A percentile compares a stretch with the other conserved stretches of the same genome.
Evolutionary conservation across 2,113 vertebrate genomes (phyloP).

Genomic region (Pristiophorus japonicus): DNA sequence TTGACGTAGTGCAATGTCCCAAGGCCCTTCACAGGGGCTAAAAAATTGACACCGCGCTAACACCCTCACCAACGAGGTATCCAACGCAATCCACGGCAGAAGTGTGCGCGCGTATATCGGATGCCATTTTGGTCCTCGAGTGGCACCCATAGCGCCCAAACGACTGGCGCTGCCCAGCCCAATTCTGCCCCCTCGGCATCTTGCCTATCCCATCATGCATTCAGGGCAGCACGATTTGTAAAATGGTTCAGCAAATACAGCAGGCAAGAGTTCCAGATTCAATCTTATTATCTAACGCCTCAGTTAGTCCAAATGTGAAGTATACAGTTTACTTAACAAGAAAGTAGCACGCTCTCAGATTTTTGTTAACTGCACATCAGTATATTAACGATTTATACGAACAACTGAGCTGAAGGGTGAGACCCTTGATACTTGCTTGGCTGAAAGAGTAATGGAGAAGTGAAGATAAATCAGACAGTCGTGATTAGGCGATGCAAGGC

Average conservation of each 20-base stretch:
- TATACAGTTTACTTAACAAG: neutral
- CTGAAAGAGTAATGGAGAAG: neutral
- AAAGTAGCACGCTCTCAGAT: neutral
- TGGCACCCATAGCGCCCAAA: too few relatives aligned
- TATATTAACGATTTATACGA: neutral
- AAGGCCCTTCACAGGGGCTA: too few relatives aligned
- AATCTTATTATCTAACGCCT: neutral
- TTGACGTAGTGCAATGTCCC: too few relatives aligned
- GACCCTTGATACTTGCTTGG: neutral
- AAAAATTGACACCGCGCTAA: too few relatives aligned
- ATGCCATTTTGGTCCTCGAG: too few relatives aligned
- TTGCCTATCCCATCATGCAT: neutral
- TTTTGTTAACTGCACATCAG: neutral
- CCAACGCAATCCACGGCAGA: too few relatives aligned
- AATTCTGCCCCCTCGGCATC: neutral
- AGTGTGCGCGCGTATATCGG: too few relatives aligned
- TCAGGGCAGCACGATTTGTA: neutral
- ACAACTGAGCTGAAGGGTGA: neutral
- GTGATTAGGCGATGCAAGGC: neutral
- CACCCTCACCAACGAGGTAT: too few relatives aligned
- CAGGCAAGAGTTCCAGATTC: neutral
- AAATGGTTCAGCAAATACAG: neutral
- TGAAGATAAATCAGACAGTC: neutral
- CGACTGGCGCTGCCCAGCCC: too few relatives aligned
- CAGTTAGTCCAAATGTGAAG: neutral